Base-by-base conservation (phyloP, 2,888 invertebrate genomes). In the Sinodicranocentrus sp. region DNA sequence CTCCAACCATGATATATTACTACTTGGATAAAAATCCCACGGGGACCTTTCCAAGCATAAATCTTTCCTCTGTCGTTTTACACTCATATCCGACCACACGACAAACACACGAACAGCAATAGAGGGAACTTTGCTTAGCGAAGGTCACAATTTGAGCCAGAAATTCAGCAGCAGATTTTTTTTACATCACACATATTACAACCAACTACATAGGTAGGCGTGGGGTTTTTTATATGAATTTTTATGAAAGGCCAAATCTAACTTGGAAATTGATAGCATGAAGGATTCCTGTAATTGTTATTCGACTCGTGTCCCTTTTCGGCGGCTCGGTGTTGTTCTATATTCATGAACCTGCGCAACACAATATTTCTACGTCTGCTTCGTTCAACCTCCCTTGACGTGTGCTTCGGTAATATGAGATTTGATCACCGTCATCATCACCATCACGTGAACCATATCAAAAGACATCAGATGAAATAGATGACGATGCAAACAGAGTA, bases 1-100 rank as follows among this genome's bases (percentile, higher is more conserved):
- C 19, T 61, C 17, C 61, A 61, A 28, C 61, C 61, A 23, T 61
- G 61, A 57, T 33, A 33, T 61, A 33, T 28, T 48, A 63, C 26
- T 44, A 39, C n/a, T n/a, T n/a, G n/a, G n/a, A 61, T 61, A 44
- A 63, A 48, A 63, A 75, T 75, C 75, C 63, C 75, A 75, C 63
- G 75, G 75, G 75, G 75, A 61, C 39, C 43, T 61, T 73, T 63
- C 17, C 39, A 26, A 73, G 26, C 23, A 73, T 73, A 73, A 73
- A 73, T 75, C 75, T 75, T 73, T 61, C 63, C n/a, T 44, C 75
- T 65, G 52, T 52, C 48, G 63, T 73, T 73, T 71, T 25, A 72
- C 17, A 17, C n/a, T 15, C 13, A 43, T 54, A 10, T 23, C 59
- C 26, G 6, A 71, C 26, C 44, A 52, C 23, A 68, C 39, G 52